Conservation (phyloP, 2,797 vertebrate species). For the Ceryle rudis region DNA sequence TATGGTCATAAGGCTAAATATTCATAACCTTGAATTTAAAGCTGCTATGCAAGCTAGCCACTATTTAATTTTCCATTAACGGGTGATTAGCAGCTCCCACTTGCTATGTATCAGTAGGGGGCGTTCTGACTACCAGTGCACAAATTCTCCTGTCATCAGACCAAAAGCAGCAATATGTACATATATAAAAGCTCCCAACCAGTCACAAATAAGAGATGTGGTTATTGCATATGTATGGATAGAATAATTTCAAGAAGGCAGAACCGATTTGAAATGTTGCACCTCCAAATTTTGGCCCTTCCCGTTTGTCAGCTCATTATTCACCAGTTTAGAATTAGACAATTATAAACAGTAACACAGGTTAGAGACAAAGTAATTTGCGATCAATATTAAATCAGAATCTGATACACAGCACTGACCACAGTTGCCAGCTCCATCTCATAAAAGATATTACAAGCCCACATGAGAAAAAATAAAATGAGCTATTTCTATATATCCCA, state of each 20-base stretch:
- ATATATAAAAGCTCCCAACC: not conserved
- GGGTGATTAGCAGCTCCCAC: not conserved
- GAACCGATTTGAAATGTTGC: constrained; percentile 43
- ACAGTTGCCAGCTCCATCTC: not conserved
- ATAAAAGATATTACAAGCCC: not conserved
- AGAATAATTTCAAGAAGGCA: constrained; percentile 43
- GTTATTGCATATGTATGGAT: constrained; percentile 32
- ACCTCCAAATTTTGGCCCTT: constrained; percentile 45
- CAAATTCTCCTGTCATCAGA: not conserved
- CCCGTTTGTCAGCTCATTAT: constrained; percentile 42
- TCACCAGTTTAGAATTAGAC: constrained; percentile 24
- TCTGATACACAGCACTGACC: not conserved
- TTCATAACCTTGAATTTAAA: not conserved
- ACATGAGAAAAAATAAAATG: not conserved
- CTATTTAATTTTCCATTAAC: not conserved
- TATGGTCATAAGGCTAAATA: not conserved
- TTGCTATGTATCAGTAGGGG: constrained; percentile 66
- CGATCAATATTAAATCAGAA: not conserved
- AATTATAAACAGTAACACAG: not conserved
- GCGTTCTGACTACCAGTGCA: constrained; percentile 49
- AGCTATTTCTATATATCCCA: not conserved
- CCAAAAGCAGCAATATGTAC: not conserved
- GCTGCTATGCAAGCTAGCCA: not conserved
- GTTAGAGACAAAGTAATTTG: not conserved
- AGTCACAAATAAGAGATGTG: constrained; percentile 60